phyloP scores from a whole-genome alignment of 1,140 invertebrate genomes.

The Eciton burchellii region DNA sequence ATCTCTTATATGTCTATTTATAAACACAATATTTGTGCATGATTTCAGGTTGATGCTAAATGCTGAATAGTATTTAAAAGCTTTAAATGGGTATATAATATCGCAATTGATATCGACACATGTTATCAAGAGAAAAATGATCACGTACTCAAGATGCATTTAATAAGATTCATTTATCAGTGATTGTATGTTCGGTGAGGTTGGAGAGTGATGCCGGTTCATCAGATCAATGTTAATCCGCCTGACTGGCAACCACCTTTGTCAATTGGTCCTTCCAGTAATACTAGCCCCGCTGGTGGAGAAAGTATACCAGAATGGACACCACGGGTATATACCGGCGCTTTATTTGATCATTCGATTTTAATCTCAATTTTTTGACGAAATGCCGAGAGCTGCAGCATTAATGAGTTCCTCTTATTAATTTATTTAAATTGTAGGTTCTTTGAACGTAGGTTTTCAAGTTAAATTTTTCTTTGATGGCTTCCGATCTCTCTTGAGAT shows the following conservation, averaged over 20 bases:
- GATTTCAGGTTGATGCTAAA: conserved; percentile 65
- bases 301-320: conserved; percentile 80
- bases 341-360: not conserved
- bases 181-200: conserved; percentile 73
- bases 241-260: conserved; percentile 81
- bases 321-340: conserved; percentile 72
- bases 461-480: not conserved
- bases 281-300: conserved; percentile 75
- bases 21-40: conserved; percentile 41
- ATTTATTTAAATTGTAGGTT: not conserved
- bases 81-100: not conserved
- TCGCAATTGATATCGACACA: conserved; percentile 47
- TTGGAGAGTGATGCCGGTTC: conserved; percentile 80
- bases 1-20: conserved; percentile 24
- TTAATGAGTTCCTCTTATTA: not conserved
- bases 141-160: conserved; percentile 62
- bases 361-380: not conserved
- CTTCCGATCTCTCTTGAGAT: too few relatives aligned
- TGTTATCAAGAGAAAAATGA: conserved; percentile 25
- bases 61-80: conserved; percentile 24
- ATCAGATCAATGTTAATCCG: conserved; percentile 83
- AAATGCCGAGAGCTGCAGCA: not conserved
- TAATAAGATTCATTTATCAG: conserved; percentile 63
- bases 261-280: conserved; percentile 76
- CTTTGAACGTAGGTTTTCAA: not conserved